These are phyloP conservation scores for Australoheros scitulus DNA, from an alignment of 2,113 vertebrate genomes.

Conservation along the genomic window DNA sequence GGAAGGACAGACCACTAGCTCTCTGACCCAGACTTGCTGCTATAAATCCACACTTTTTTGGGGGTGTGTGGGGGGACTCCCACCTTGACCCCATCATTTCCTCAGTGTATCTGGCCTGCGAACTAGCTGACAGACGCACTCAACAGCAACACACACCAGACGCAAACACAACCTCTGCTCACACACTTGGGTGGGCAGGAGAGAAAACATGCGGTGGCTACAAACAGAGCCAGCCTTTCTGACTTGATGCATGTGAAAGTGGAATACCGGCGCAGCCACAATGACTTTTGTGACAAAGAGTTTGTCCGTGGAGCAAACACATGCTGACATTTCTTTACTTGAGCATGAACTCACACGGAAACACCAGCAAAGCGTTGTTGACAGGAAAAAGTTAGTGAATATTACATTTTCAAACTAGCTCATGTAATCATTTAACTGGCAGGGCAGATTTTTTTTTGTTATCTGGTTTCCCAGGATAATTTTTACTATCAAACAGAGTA, in stretches of 20 bases:
- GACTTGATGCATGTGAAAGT: slow-evolving; percentile 1
- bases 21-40: slow-evolving; percentile 54
- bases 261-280: neutral
- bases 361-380: neutral
- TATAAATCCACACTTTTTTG: slow-evolving; percentile 60
- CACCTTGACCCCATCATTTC: slow-evolving; percentile 52
- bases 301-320: neutral
- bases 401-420: neutral
- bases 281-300: neutral
- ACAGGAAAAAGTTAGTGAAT: neutral
- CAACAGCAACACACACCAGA: slow-evolving; percentile 30
- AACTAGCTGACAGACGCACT: slow-evolving; percentile 36
- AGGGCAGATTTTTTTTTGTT: neutral
- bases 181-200: slow-evolving; percentile 37
- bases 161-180: slow-evolving; percentile 28
- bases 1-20: slow-evolving; percentile 42
- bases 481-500: slow-evolving; percentile 1
- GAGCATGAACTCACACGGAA: too few species aligned
- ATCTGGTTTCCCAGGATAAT: neutral
- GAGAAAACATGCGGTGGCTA: neutral
- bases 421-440: neutral
- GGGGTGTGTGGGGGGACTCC: neutral
- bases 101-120: slow-evolving; percentile 38
- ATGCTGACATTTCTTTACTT: neutral
- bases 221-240: neutral